A percentile compares a stretch with the other conserved stretches of the same genome.
These are phyloP conservation scores for Patiria pectinifera DNA, from an alignment of 53 echinoderm and acorn worm genomes.

Conservation along the genomic window DNA sequence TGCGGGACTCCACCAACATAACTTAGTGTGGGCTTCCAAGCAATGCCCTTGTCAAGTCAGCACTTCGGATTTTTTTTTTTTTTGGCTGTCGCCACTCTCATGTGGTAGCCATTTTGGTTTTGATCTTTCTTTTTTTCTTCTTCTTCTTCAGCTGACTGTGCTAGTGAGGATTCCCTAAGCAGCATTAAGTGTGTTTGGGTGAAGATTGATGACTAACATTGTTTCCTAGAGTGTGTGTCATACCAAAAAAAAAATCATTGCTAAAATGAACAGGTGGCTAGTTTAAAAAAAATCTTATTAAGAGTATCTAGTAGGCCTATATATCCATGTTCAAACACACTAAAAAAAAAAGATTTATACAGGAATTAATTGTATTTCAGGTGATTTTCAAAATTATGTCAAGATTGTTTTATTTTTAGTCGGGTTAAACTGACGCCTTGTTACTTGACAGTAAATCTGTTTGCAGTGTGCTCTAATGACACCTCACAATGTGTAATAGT, in stretches of 20 bases:
- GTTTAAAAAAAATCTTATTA: neutral
- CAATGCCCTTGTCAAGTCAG: slow-evolving; percentile 57
- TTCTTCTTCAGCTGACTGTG: neutral
- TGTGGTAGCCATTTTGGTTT: neutral
- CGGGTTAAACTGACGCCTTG: neutral
- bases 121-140: neutral
- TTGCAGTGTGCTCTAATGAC: neutral
- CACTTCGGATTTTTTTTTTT: slow-evolving; percentile 14
- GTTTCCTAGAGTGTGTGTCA: slow-evolving; percentile 42
- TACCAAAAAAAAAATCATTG: neutral
- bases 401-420: neutral
- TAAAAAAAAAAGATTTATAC: neutral
- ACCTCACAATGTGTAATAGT: neutral
- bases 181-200: neutral
- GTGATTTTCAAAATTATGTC: neutral
- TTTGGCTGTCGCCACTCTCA: neutral
- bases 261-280: neutral
- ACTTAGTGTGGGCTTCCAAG: neutral
- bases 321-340: neutral
- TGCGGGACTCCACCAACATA: neutral
- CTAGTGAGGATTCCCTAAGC: neutral
- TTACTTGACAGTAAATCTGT: neutral
- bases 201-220: slow-evolving; percentile 52
- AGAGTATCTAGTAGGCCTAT: neutral
- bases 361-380: too few species aligned